phyloP scores from a whole-genome alignment of 2,113 vertebrate species.

The Takifugu flavidus region DNA sequence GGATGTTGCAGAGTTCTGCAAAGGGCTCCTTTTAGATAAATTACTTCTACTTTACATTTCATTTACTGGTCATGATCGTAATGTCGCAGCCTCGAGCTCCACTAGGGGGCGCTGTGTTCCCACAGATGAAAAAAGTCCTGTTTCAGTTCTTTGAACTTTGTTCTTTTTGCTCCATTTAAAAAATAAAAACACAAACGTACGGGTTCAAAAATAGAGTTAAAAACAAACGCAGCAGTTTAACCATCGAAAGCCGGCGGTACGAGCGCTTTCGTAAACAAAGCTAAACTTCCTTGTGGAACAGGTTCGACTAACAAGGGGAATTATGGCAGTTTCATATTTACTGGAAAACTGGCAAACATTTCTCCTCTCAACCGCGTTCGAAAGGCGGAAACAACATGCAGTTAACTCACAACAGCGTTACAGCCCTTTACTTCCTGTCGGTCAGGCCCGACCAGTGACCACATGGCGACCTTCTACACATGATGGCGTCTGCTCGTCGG shows the following conservation, averaged over 20 bases:
- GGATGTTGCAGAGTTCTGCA: too few relatives aligned
- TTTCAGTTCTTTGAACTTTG: not conserved
- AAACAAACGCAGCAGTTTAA: not conserved
- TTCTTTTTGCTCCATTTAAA: not conserved
- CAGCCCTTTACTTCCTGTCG: too few relatives aligned
- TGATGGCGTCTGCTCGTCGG: not conserved
- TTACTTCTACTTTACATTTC: too few relatives aligned
- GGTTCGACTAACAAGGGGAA: conserved; percentile 57
- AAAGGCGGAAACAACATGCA: too few relatives aligned
- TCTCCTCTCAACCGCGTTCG: too few relatives aligned
- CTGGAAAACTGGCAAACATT: not conserved
- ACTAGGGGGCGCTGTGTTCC: conserved; percentile 45
- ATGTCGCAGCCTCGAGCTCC: not conserved
- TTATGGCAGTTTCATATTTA: conserved; percentile 4
- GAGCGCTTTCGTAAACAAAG: conserved; percentile 27
- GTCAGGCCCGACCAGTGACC: too few relatives aligned
- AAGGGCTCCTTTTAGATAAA: too few relatives aligned
- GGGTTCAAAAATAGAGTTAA: not conserved
- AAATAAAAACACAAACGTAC: not conserved
- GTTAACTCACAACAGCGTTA: too few relatives aligned
- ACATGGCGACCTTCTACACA: too few relatives aligned
- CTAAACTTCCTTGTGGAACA: conserved; percentile 68
- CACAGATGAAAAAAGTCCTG: accelerated
- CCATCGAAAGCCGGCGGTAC: not conserved
- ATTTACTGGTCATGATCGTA: too few relatives aligned